Evolutionary conservation across 2,888 invertebrate species (phyloP).

Genomic region (Erebia ligea): DNA sequence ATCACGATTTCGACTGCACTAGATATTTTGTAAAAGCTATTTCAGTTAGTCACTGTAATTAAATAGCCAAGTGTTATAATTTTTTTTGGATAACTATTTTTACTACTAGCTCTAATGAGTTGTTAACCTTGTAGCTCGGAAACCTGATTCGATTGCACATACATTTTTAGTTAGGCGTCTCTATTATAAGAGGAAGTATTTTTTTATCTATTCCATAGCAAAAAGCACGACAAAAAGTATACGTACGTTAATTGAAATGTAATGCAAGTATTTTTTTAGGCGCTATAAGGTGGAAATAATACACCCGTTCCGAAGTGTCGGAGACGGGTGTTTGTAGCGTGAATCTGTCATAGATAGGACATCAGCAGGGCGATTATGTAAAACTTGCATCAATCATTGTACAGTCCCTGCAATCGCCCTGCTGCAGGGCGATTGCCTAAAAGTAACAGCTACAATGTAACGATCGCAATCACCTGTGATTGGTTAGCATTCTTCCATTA

Average conservation of each 20-base stretch:
- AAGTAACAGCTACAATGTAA: too few relatives aligned
- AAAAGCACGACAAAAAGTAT: background rate
- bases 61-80: constrained; percentile 15
- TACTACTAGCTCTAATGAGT: constrained; percentile 15
- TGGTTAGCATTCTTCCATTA: too few relatives aligned
- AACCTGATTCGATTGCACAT: constrained; percentile 11
- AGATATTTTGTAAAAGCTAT: constrained; percentile 14
- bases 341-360: background rate
- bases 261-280: background rate
- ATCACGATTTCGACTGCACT: constrained; percentile 9
- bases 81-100: constrained; percentile 18
- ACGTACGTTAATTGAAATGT: background rate
- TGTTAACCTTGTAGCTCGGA: constrained; percentile 19
- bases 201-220: background rate
- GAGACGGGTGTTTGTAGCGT: background rate
- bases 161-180: constrained; percentile 19
- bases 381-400: too few relatives aligned
- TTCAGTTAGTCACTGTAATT: constrained; percentile 8
- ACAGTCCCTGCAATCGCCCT: too few relatives aligned
- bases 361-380: too few relatives aligned
- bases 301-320: background rate
- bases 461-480: too few relatives aligned
- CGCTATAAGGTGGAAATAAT: background rate
- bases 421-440: too few relatives aligned
- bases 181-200: constrained; percentile 10